Percentiles rank a stretch among this genome's conserved stretches.
Conservation (phyloP, 2,888 invertebrate genomes). For the Piscicola geometra region DNA sequence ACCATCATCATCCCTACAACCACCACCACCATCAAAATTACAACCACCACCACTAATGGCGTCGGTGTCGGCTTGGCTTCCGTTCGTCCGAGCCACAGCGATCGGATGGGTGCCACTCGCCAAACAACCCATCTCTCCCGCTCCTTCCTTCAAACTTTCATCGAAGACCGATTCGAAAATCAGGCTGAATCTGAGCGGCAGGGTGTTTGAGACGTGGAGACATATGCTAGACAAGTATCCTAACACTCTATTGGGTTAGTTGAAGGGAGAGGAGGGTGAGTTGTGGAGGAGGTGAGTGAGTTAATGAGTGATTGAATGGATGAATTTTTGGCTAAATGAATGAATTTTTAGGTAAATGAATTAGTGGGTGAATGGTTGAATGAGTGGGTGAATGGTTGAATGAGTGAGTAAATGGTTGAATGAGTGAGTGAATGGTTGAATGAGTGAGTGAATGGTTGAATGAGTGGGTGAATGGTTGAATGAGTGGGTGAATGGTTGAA, state of each 20-base stretch:
- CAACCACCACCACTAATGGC: slow-evolving; percentile 69
- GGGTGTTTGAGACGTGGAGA: slow-evolving; percentile 94
- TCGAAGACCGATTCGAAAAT: slow-evolving; percentile 89
- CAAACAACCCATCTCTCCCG: slow-evolving; percentile 92
- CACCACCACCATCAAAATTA: background rate
- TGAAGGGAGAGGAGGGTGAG: background rate
- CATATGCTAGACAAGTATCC: slow-evolving; percentile 99
- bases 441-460: slow-evolving; percentile 22
- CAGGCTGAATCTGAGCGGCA: slow-evolving; percentile 84
- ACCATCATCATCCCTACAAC: background rate
- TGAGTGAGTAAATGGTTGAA: slow-evolving; percentile 23
- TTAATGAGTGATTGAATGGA: slow-evolving; percentile 13
- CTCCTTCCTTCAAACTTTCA: slow-evolving; percentile 61
- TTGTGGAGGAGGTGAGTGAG: background rate
- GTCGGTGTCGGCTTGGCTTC: slow-evolving; percentile 99
- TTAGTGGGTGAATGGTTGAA: slow-evolving; percentile 17
- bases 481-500: slow-evolving; percentile 23
- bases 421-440: slow-evolving; percentile 21
- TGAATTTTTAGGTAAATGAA: slow-evolving; percentile 15
- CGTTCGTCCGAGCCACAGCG: slow-evolving; percentile 99
- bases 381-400: slow-evolving; percentile 19
- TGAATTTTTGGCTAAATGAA: slow-evolving; percentile 21
- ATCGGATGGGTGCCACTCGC: slow-evolving; percentile 99
- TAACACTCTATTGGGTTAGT: slow-evolving; percentile 76
- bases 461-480: slow-evolving; percentile 22